Base-by-base conservation (phyloP, 2,888 invertebrate genomes). In the Bedellia somnulentella region DNA sequence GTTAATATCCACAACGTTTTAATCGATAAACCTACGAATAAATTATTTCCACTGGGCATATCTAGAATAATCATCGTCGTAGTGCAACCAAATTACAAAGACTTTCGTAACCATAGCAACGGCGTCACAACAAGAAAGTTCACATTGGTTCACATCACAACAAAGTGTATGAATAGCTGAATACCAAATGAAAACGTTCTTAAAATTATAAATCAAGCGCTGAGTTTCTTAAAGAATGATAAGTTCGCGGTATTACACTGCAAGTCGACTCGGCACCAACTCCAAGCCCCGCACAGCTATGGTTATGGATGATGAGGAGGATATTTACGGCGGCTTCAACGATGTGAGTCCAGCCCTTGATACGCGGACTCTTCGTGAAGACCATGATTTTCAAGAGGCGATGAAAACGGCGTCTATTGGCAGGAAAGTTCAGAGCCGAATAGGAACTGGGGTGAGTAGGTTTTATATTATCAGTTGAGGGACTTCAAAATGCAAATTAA, bases 361-460 rank as follows among this genome's bases (percentile, higher is more conserved):
- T 44, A 82, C 82, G 1, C 71, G 86, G 54, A 83, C 85, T 49
- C 57, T 89, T 35, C 79, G 83, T 29, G 81, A 85, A 42, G 90
- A 90, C 56, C 80, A 83, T 40, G 80, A 76, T 15, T 86, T 90
- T 46, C 88, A 89, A 56, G 85, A 88, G 54, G 85, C 88, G 8
- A 75, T 90, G n/a, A 79, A 82, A 41, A 86, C 80, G 2, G 86
- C 88, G 38, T 85, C 88, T 47, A 83, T 85, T 11, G 79, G 87
- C 27, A 66, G 86, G 43, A 85, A 85, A 30, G 76, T 82, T 37
- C 85, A 86, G 42, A 78, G 79, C 46, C 48, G 70, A 9, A 54
- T 61, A 54, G 70, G 64, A 2, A 75, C 75, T 1, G 71, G 71
- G 51, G 75, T 73, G 35, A 49, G 59, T 49, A 3, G n/a, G n/a